These are phyloP conservation scores for Polymixis flavicincta DNA, from an alignment of 2,888 invertebrate genomes.

Conservation along the genomic window DNA sequence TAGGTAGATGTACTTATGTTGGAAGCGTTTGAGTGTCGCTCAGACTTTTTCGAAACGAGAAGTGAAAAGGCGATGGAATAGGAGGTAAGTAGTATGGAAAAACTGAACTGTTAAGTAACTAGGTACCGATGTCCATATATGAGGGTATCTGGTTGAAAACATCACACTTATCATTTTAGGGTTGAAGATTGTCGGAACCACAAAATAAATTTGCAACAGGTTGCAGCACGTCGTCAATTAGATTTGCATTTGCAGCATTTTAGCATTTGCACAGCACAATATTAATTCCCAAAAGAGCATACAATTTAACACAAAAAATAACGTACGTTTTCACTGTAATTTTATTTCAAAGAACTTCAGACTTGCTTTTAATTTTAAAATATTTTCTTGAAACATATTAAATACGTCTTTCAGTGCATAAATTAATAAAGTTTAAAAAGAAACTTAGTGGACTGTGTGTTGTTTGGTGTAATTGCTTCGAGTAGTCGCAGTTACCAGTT, in stretches of 20 bases:
- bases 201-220: slow-evolving; percentile 51
- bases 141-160: neutral
- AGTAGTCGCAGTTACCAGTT: slow-evolving; percentile 85
- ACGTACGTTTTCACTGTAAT: neutral
- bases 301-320: neutral
- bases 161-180: slow-evolving; percentile 11
- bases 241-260: slow-evolving; percentile 33
- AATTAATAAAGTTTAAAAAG: slow-evolving; percentile 72
- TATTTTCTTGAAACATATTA: slow-evolving; percentile 63
- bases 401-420: slow-evolving; percentile 66
- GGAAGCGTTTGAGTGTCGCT: slow-evolving; percentile 19
- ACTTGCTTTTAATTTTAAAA: slow-evolving; percentile 49
- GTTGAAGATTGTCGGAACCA: slow-evolving; percentile 9
- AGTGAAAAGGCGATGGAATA: neutral
- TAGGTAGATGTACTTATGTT: slow-evolving; percentile 44
- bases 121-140: too few relatives aligned
- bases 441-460: slow-evolving; percentile 74
- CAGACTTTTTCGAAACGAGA: too few relatives aligned
- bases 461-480: slow-evolving; percentile 82
- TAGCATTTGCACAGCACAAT: slow-evolving; percentile 5
- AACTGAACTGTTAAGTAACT: neutral
- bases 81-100: neutral
- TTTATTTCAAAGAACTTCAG: slow-evolving; percentile 36
- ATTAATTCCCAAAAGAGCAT: neutral
- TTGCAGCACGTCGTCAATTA: slow-evolving; percentile 32